Evolutionary conservation across 53 echinoderm and acorn worm genomes (phyloP).

Genomic region (Mesocentrotus franciscanus): DNA sequence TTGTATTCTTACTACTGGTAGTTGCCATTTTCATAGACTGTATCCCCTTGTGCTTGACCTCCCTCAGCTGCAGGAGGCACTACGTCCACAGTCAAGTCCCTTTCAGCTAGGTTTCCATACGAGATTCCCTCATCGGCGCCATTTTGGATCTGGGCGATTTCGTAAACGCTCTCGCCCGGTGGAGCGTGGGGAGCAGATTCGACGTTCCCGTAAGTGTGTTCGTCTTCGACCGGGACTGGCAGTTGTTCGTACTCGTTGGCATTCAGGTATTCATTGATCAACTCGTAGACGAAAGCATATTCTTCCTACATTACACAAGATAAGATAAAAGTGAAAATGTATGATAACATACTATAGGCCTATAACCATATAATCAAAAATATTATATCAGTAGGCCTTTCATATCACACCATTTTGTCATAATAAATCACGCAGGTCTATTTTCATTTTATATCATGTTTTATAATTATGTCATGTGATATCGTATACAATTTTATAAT

Average conservation of each 20-base stretch:
- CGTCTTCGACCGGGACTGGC: background rate
- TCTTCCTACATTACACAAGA: constrained; percentile 2
- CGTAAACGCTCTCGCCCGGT: background rate
- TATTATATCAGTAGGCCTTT: too few relatives aligned
- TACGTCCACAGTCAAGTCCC: too few relatives aligned
- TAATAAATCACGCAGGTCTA: too few relatives aligned
- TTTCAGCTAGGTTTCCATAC: background rate
- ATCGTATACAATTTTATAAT: too few relatives aligned
- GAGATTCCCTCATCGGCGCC: background rate
- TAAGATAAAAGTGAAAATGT: background rate
- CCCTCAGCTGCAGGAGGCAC: background rate
- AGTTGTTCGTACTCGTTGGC: constrained; percentile 21
- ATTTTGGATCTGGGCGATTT: constrained; percentile 3
- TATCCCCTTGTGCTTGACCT: background rate
- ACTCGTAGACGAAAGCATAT: constrained; percentile 45
- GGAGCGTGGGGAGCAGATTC: background rate
- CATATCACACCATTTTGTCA: too few relatives aligned
- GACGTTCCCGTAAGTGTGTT: constrained; percentile 12
- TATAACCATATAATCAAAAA: too few relatives aligned
- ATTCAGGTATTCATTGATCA: constrained; percentile 16
- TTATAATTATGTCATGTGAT: too few relatives aligned
- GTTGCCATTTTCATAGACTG: background rate
- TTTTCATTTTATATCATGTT: too few relatives aligned
- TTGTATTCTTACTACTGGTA: background rate
- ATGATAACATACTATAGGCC: background rate